Conservation (phyloP, 2,113 vertebrate genomes). For the Atractosteus spatula region DNA sequence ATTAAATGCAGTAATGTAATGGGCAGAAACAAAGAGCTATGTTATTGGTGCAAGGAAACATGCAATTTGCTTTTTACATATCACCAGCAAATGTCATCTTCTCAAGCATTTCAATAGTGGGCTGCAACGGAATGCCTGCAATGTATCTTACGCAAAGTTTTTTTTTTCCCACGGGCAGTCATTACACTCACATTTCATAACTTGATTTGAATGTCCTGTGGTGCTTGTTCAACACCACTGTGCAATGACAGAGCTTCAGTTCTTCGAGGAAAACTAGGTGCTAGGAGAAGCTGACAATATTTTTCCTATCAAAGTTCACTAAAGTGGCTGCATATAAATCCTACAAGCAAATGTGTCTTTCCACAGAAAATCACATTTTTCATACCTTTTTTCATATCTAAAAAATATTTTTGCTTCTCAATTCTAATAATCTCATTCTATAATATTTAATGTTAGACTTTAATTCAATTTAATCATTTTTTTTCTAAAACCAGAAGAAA, state of each 20-base stretch:
- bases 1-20: no score
- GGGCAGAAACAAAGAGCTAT: not conserved
- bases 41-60: slow-evolving; percentile 11
- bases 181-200: slow-evolving; percentile 20
- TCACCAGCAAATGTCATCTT: slow-evolving; percentile 20
- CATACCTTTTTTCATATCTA: no score
- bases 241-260: not conserved
- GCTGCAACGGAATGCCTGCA: slow-evolving; percentile 46
- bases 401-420: no score
- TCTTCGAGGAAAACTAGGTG: no score
- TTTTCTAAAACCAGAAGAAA: no score
- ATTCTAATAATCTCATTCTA: no score
- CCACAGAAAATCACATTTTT: no score
- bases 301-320: not conserved
- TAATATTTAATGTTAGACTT: no score
- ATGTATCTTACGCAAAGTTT: slow-evolving; percentile 37
- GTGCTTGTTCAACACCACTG: not conserved
- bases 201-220: slow-evolving; percentile 16
- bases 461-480: no score
- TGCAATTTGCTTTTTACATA: slow-evolving; percentile 5
- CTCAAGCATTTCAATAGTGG: slow-evolving; percentile 41
- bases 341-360: no score
- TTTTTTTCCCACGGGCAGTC: slow-evolving; percentile 26
- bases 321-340: no score
- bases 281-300: not conserved